These are phyloP conservation scores for Trachelus iudaicus DNA, from an alignment of 2,888 invertebrate genomes.

Conservation along the genomic window DNA sequence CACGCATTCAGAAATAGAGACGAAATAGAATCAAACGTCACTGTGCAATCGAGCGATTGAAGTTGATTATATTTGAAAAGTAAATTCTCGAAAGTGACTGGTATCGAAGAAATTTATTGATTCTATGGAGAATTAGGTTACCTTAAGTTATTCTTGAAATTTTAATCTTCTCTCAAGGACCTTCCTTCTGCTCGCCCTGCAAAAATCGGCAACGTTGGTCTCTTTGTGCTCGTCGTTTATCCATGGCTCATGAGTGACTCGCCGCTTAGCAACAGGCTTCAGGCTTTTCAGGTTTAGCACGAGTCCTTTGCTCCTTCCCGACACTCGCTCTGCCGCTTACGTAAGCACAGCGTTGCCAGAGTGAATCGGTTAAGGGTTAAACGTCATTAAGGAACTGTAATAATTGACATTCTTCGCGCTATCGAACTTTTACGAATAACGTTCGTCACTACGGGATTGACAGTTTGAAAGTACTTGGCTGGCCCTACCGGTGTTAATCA, in stretches of 20 bases:
- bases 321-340: conserved; percentile 2
- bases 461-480: neutral
- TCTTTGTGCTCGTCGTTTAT: neutral
- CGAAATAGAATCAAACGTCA: neutral
- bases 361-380: neutral
- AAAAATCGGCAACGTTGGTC: conserved; percentile 2
- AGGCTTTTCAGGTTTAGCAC: conserved; percentile 6
- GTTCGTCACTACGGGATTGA: neutral
- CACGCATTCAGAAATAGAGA: neutral
- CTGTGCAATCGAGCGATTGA: neutral
- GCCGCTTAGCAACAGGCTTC: conserved; percentile 6
- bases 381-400: neutral
- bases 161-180: neutral
- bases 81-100: neutral
- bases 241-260: neutral
- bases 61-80: neutral
- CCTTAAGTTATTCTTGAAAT: neutral
- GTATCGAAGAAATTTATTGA: neutral
- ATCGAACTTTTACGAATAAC: neutral
- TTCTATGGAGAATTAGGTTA: neutral
- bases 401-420: neutral
- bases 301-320: conserved; percentile 6
- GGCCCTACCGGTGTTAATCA: neutral
- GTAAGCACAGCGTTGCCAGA: conserved; percentile 6
- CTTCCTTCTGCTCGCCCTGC: neutral